phyloP scores from a whole-genome alignment of 2,888 invertebrate genomes.

The Ormyrus rosae region DNA sequence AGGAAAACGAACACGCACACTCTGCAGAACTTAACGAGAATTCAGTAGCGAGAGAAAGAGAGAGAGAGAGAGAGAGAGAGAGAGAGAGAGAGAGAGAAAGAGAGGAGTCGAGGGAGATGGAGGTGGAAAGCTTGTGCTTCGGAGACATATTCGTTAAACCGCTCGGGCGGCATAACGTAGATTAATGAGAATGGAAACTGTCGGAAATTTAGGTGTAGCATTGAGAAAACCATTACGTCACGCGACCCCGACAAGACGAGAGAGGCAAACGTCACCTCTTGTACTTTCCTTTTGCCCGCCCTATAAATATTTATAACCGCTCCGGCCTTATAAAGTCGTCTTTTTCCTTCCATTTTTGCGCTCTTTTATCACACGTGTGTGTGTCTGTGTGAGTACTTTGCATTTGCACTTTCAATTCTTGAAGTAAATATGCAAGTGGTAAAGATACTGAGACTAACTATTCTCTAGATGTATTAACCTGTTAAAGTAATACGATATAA shows the following conservation, averaged over 20 bases:
- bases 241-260: neutral
- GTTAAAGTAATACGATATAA: no score
- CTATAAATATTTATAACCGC: slow-evolving; percentile 39
- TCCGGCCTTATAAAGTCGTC: slow-evolving; percentile 8
- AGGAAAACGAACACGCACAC: slow-evolving; percentile 42
- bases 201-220: slow-evolving; percentile 45
- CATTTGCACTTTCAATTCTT: neutral
- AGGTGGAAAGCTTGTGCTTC: slow-evolving; percentile 27
- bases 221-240: slow-evolving; percentile 50
- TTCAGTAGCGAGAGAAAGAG: slow-evolving; percentile 38
- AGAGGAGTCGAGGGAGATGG: slow-evolving; percentile 37
- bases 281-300: slow-evolving; percentile 4
- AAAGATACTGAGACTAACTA: no score
- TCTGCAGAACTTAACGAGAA: slow-evolving; percentile 53
- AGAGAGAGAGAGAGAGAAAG: slow-evolving; percentile 13
- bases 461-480: no score
- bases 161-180: slow-evolving; percentile 53
- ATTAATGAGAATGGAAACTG: slow-evolving; percentile 56
- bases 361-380: neutral
- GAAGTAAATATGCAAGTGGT: no score
- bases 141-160: slow-evolving; percentile 57
- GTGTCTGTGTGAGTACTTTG: neutral
- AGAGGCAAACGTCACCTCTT: slow-evolving; percentile 36
- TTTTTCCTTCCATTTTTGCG: slow-evolving; percentile 8
- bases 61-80: slow-evolving; percentile 32